Evolutionary conservation across 2,797 vertebrate genomes (phyloP), one percentile per base, ranked within the genome.

Genomic region (Limnodromus scolopaceus): DNA sequence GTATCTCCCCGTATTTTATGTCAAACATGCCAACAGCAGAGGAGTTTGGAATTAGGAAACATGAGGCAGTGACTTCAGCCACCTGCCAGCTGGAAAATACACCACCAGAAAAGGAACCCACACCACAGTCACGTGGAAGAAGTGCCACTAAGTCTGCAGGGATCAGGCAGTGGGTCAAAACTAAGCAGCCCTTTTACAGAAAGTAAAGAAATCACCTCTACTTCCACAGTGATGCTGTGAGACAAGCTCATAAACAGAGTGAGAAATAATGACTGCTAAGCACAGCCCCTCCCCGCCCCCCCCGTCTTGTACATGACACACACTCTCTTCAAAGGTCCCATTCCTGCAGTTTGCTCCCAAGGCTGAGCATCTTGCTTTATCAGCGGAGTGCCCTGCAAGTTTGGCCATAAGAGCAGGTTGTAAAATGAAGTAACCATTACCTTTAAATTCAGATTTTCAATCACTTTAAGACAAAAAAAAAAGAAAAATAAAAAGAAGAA

Each of bases 31-130:
- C 69, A 95, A 84, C n/a, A 84, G 80, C 85, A 82, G 66, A 80
- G n/a, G 34, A 90, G 38, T 86, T 53, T 64, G 38, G 58, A 82
- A 22, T 39, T 54, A 87, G 34, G 39, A 88, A 93, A 87, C 43
- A 74, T 4, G 30, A 92, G 48, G 70, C 55, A 70, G 30, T n/a
- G 36, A 71, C 45, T 95, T 90, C 90, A 92, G 60, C 41, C 77
- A 95, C 54, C 65, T 75, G 91, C 45, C 89, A 96, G 61, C n/a
- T 86, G 58, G 51, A 86, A 96, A 94, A 76, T 39, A 51, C 49
- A 82, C 11, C n/a, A 45, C 72, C 54, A 86, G 82, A 79, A 95
- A 95, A 87, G 46, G 43, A 95, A 90, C 16, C 28, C 16, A 80
- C 51, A 77, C 57, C 83, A 79, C 25, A 27, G 66, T 88, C 66